phyloP scores from a whole-genome alignment of 1,140 invertebrate species.

The Drosophila aff. region DNA sequence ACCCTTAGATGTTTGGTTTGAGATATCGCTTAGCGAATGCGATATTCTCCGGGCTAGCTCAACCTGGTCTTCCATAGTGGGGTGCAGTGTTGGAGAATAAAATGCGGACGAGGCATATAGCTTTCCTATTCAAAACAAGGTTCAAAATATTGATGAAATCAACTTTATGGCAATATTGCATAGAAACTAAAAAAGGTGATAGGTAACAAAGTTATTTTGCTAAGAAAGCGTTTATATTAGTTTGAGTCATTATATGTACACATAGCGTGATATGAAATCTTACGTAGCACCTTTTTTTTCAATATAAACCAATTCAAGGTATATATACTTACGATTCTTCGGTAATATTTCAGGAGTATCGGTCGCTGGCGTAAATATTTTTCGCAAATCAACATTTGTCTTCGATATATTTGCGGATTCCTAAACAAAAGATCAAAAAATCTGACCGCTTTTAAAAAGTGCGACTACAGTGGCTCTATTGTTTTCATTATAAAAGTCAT shows the following conservation, averaged over 20 bases:
- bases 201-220: slow-evolving; percentile 42
- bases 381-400: slow-evolving; percentile 90
- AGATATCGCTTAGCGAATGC: slow-evolving; percentile 95
- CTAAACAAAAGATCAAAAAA: slow-evolving; percentile 61
- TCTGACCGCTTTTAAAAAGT: slow-evolving; percentile 21
- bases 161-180: background rate
- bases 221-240: slow-evolving; percentile 1
- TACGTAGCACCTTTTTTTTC: slow-evolving; percentile 80
- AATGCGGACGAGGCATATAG: slow-evolving; percentile 97
- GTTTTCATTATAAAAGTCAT: background rate
- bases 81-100: slow-evolving; percentile 94
- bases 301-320: background rate
- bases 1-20: slow-evolving; percentile 95
- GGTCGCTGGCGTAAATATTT: slow-evolving; percentile 93
- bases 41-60: slow-evolving; percentile 95
- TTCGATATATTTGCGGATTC: slow-evolving; percentile 85
- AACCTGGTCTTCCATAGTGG: slow-evolving; percentile 98
- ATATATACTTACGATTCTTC: slow-evolving; percentile 88
- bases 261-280: slow-evolving; percentile 6
- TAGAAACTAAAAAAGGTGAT: slow-evolving; percentile 58
- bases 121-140: slow-evolving; percentile 89
- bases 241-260: background rate
- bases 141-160: slow-evolving; percentile 52
- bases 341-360: slow-evolving; percentile 90
- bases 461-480: background rate